Evolutionary conservation across 2,797 vertebrate species (phyloP).

Genomic region (Etheostoma perlongum): DNA sequence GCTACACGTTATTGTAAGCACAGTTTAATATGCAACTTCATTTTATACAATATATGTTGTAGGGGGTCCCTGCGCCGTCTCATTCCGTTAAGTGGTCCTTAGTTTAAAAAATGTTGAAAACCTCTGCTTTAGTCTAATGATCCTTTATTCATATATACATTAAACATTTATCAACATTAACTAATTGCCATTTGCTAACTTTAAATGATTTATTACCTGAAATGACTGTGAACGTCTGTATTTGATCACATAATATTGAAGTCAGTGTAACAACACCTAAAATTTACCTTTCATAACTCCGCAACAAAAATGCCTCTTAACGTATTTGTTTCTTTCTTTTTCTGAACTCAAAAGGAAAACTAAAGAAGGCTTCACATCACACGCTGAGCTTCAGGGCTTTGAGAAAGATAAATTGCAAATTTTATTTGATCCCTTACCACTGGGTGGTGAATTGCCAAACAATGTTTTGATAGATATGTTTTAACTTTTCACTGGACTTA

Average conservation of each 20-base stretch:
- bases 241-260: conserved; percentile 45
- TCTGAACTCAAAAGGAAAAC: conserved; percentile 24
- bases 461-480: conserved; percentile 46
- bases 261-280: conserved; percentile 21
- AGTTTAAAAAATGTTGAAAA: too few species aligned
- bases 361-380: conserved; percentile 19
- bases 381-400: conserved; percentile 39
- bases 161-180: conserved; percentile 75
- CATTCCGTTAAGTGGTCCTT: too few species aligned
- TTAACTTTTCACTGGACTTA: conserved; percentile 29
- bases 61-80: too few species aligned
- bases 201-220: conserved; percentile 71
- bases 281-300: conserved; percentile 21
- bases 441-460: conserved; percentile 39
- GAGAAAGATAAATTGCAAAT: conserved; percentile 29
- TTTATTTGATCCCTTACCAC: conserved; percentile 27
- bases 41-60: too few species aligned
- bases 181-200: conserved; percentile 65
- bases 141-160: conserved; percentile 75
- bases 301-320: conserved; percentile 23
- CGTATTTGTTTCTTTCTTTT: neutral
- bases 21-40: too few species aligned
- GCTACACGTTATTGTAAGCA: too few species aligned
- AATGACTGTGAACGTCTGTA: conserved; percentile 56
- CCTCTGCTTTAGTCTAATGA: conserved; percentile 43